Evolutionary conservation across 2,888 invertebrate genomes (phyloP).

Genomic region (Palloptera scutellata): DNA sequence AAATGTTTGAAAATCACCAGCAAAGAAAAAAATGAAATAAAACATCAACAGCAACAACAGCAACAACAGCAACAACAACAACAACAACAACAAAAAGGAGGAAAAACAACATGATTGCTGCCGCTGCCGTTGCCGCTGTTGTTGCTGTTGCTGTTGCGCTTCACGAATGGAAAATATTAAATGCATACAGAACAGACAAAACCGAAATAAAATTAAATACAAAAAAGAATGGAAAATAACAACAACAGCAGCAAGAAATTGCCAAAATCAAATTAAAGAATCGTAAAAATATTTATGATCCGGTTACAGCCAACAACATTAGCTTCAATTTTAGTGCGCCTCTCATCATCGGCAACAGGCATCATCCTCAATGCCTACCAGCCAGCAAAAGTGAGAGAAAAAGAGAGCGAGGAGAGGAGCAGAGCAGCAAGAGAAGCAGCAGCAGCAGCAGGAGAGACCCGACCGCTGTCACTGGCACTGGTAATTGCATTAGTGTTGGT

Average conservation of each 20-base stretch:
- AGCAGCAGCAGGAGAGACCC: conserved; percentile 8
- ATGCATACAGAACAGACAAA: background rate
- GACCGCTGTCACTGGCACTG: background rate
- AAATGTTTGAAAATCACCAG: conserved; percentile 40
- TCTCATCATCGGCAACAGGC: background rate
- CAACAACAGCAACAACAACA: background rate
- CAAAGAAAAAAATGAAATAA: conserved; percentile 17
- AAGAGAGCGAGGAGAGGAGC: background rate
- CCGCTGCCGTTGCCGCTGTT: background rate
- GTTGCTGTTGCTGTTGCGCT: no score
- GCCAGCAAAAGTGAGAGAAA: conserved; percentile 7
- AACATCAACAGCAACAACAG: conserved; percentile 8
- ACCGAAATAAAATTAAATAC: background rate
- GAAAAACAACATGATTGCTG: background rate
- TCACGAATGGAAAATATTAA: conserved; percentile 45
- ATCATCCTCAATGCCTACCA: background rate
- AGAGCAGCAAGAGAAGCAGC: background rate
- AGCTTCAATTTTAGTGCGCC: no score
- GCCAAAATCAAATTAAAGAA: conserved; percentile 60
- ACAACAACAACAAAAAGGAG: conserved; percentile 4
- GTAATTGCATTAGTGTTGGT: no score
- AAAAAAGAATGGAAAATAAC: background rate
- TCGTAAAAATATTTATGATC: conserved; percentile 59
- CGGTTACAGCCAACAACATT: conserved; percentile 12
- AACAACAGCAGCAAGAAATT: no score